Conservation (phyloP, 2,888 invertebrate genomes). For the Pandemis corylana region DNA sequence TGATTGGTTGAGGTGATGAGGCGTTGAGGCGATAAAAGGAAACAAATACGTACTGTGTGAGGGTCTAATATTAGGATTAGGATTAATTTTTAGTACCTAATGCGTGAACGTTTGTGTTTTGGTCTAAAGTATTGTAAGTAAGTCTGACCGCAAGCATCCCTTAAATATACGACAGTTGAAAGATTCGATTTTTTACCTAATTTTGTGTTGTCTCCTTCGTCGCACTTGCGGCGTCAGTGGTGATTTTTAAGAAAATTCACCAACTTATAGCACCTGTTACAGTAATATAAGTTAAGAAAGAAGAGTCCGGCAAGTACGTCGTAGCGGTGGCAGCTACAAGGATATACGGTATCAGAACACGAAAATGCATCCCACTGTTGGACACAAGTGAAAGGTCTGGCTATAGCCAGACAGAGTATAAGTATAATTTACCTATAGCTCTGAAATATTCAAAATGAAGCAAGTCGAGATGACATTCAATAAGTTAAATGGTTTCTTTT, state of each 20-base stretch:
- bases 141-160: not conserved
- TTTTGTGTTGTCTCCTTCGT: not conserved
- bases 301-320: conserved; percentile 49
- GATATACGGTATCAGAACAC: conserved; percentile 20
- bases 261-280: conserved; percentile 60
- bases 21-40: too few relatives aligned
- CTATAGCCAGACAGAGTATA: too few relatives aligned
- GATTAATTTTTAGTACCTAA: too few relatives aligned
- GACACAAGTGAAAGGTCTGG: not conserved
- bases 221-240: not conserved
- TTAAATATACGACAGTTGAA: not conserved
- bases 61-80: too few relatives aligned
- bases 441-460: too few relatives aligned
- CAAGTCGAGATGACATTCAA: too few relatives aligned
- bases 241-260: conserved; percentile 19
- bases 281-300: conserved; percentile 59
- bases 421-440: too few relatives aligned
- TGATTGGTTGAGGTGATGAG: too few relatives aligned
- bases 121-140: not conserved
- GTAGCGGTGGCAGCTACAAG: not conserved
- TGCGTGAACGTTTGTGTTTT: too few relatives aligned
- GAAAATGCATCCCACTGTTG: not conserved
- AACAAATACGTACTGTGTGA: too few relatives aligned
- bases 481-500: too few relatives aligned
- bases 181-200: not conserved